These are phyloP conservation scores for Chironomus tentans DNA, from an alignment of 2,888 invertebrate species.

Conservation along the genomic window DNA sequence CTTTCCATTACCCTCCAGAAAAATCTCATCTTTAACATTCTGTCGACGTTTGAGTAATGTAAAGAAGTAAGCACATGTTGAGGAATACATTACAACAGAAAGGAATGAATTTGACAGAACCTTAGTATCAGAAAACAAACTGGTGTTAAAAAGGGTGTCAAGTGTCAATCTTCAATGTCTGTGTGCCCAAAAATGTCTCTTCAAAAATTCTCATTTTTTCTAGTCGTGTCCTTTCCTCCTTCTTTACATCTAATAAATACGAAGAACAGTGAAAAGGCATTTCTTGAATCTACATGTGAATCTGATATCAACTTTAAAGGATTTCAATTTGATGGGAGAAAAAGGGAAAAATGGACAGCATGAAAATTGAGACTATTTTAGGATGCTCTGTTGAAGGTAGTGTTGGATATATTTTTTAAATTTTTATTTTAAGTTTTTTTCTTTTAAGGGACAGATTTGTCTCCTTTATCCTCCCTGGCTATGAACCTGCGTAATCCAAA, in stretches of 20 bases:
- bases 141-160: slow-evolving; percentile 19
- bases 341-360: neutral
- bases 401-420: too few relatives aligned
- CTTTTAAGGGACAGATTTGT: too few relatives aligned
- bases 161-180: slow-evolving; percentile 11
- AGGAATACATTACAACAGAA: neutral
- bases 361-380: neutral
- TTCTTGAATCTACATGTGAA: neutral
- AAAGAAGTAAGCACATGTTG: neutral
- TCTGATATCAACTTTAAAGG: neutral
- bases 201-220: neutral
- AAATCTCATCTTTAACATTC: neutral
- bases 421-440: too few relatives aligned
- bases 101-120: neutral
- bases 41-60: neutral
- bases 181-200: neutral
- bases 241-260: neutral
- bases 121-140: neutral
- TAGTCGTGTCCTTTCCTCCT: neutral
- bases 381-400: neutral
- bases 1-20: neutral
- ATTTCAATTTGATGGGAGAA: neutral
- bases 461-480: too few relatives aligned
- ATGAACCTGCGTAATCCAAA: too few relatives aligned
- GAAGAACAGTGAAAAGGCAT: neutral